Evolutionary conservation across 2,113 vertebrate genomes (phyloP), one percentile per base, ranked within the genome.

Genomic region (Tauraco erythrolophus): DNA sequence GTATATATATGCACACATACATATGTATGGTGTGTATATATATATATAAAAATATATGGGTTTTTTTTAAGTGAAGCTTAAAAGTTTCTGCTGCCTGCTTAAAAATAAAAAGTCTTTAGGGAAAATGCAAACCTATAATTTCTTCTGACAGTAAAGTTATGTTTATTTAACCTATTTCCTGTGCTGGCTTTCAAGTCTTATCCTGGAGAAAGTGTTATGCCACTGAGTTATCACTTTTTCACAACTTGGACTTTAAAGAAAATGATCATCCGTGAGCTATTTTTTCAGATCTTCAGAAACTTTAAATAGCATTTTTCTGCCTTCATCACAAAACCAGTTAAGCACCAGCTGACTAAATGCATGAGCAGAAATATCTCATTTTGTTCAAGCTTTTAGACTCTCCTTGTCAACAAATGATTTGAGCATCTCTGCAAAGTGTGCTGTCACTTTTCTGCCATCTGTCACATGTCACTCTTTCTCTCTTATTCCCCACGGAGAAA

Each of bases 361-460:
- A 2, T 51, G 81, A 92, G 74, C 81, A 92, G 91, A 95, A 96
- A 92, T 64, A 82, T 50, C 74, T 91, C 77, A 81, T 84, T 92
- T 91, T 24, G 37, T 69, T 95, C 87, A 66, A 88, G 91, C 94
- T 91, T 94, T 97, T 88, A 89, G 83, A 91, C 50, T 79, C 69
- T 61, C 70, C 81, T 92, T 88, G 86, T 96, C 95, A 94, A 95
- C 91, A 91, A 94, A 95, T 28, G 86, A 83, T 91, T 45, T 69
- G 61, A 95, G 74, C 89, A 91, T 94, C 81, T 95, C 84, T 39
- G 80, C 74, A 16, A 30, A 94, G 81, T 30, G 77, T 79, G 1
- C 93, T 94, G 95, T 91, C 94, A 88, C 89, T 97, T 79, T 31
- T 16, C 80, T 92, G 84, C 95, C 91, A 89, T 94, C 96, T 96